A percentile compares a stretch with the other conserved stretches of the same genome.
Conservation (phyloP, 2,113 vertebrate genomes). For the Ploceus nigricollis region DNA sequence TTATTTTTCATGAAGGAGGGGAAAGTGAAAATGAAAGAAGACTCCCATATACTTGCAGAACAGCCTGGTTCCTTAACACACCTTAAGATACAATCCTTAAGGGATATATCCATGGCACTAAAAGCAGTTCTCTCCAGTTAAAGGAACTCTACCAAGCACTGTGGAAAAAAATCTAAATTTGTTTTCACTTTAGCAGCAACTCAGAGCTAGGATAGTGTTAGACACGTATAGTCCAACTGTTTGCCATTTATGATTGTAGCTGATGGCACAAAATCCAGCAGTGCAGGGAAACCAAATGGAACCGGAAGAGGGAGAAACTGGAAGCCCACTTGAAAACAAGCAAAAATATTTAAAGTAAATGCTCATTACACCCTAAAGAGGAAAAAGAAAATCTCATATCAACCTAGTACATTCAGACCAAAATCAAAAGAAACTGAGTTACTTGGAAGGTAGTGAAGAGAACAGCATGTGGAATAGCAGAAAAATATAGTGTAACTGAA, state of each 20-base stretch:
- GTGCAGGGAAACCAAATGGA: neutral
- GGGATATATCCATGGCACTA: neutral
- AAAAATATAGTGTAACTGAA: neutral
- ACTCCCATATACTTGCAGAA: neutral
- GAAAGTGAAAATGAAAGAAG: neutral
- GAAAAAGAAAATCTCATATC: neutral
- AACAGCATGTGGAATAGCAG: neutral
- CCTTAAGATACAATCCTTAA: neutral
- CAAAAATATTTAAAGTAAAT: neutral
- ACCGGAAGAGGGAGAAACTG: neutral
- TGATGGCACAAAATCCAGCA: neutral
- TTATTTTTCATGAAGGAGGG: neutral
- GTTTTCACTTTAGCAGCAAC: neutral
- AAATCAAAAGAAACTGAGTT: neutral
- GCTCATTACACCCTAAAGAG: neutral
- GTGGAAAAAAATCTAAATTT: neutral
- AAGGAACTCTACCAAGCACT: neutral
- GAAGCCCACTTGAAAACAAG: neutral
- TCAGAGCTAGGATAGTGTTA: neutral
- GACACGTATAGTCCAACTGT: slow-evolving; percentile 4
- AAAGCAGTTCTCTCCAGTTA: neutral
- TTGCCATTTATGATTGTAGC: slow-evolving; percentile 4
- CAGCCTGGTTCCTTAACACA: neutral
- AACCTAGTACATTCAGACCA: neutral
- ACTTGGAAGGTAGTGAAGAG: neutral